Percentiles rank a stretch among this genome's conserved stretches.
Evolutionary conservation across 1,140 invertebrate species (phyloP).

Genomic region (Atopsyche davidsoni): DNA sequence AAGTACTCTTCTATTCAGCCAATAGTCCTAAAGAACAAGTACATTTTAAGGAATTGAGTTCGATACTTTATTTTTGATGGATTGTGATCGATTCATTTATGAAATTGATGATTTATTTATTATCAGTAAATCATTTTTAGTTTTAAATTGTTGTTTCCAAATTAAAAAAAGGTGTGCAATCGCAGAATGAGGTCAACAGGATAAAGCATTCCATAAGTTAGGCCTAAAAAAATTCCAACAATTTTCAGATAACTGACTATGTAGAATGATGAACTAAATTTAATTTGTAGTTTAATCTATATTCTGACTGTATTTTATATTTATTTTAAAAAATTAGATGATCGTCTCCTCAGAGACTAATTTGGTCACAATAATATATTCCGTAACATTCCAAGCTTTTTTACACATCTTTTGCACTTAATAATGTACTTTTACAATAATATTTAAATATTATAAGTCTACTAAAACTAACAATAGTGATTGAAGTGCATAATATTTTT

Average conservation of each 20-base stretch:
- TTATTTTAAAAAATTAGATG: background rate
- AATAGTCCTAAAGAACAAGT: background rate
- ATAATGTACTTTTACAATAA: background rate
- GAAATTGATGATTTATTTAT: conserved; percentile 3
- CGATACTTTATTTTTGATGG: too few species aligned
- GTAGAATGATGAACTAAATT: too few species aligned
- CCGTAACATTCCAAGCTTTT: background rate
- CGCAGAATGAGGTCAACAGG: background rate
- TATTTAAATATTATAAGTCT: background rate
- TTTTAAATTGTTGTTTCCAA: background rate
- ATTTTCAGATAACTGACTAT: too few species aligned
- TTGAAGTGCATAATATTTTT: too few species aligned
- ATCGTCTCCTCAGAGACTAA: background rate
- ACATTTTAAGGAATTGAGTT: too few species aligned
- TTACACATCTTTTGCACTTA: background rate
- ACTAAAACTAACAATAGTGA: background rate
- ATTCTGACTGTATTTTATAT: background rate
- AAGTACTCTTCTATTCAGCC: conserved; percentile 1
- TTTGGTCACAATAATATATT: background rate
- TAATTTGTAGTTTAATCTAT: background rate
- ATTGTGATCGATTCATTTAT: conserved; percentile 2
- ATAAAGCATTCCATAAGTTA: background rate
- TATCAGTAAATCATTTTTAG: background rate
- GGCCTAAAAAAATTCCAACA: too few species aligned
- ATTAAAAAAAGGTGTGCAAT: background rate